Conservation (phyloP, 2,113 vertebrate species). For the Chaenogobius annularis region DNA sequence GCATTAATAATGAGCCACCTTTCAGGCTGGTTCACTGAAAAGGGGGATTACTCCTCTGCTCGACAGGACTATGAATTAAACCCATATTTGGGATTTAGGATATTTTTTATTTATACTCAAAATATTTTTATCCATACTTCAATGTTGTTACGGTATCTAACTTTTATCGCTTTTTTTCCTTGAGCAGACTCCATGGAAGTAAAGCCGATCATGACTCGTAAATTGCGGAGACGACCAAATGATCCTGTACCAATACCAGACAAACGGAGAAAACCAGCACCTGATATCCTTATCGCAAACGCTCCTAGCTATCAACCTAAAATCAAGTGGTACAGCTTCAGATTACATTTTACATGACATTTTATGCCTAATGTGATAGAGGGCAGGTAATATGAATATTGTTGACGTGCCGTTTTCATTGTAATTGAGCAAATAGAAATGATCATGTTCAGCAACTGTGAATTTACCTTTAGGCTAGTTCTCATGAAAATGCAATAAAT, state of each 20-base stretch:
- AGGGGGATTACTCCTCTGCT: background rate
- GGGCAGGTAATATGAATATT: too few relatives aligned
- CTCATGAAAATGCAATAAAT: too few relatives aligned
- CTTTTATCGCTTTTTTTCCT: conserved; percentile 1
- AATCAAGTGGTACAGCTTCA: background rate
- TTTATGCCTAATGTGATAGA: background rate
- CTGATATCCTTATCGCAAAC: conserved; percentile 89
- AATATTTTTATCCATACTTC: background rate
- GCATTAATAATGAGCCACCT: conserved; percentile 30
- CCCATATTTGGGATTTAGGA: background rate
- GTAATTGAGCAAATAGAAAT: too few relatives aligned
- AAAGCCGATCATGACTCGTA: conserved; percentile 97
- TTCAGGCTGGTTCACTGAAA: background rate
- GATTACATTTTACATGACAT: too few relatives aligned
- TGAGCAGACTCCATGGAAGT: conserved; percentile 97
- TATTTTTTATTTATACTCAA: background rate
- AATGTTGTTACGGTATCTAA: background rate
- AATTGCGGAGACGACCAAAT: conserved; percentile 91
- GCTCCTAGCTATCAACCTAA: background rate
- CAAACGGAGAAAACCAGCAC: conserved; percentile 95
- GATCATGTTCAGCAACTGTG: too few relatives aligned
- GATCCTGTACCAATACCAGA: conserved; percentile 98
- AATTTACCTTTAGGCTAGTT: too few relatives aligned
- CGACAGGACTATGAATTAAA: background rate
- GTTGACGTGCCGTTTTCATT: too few relatives aligned